A percentile compares a stretch with the other conserved stretches of the same genome.
phyloP scores from a whole-genome alignment of 1,140 invertebrate species.

The Bicyclus anynana region DNA sequence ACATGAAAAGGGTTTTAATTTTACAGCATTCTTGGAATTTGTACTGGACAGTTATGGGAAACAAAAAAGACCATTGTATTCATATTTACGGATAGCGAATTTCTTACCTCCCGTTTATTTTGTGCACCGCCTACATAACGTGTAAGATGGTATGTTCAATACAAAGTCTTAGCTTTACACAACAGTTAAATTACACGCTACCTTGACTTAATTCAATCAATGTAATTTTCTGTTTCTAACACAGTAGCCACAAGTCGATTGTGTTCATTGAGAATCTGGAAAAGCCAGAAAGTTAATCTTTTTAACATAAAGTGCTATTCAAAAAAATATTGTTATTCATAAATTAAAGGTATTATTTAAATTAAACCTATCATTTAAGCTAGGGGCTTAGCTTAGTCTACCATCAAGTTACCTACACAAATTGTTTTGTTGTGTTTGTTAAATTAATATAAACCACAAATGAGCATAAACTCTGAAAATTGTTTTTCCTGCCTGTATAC shows the following conservation, averaged over 20 bases:
- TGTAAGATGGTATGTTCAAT: background rate
- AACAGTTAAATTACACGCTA: conserved; percentile 24
- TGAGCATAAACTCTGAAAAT: too few species aligned
- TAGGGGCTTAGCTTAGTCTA: too few species aligned
- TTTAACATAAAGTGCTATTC: too few species aligned
- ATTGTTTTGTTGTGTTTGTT: too few species aligned
- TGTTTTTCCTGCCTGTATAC: too few species aligned
- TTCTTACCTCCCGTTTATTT: background rate
- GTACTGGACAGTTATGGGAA: conserved; percentile 27
- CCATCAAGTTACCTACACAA: too few species aligned
- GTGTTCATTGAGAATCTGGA: background rate
- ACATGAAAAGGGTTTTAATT: conserved; percentile 48
- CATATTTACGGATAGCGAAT: conserved; percentile 2
- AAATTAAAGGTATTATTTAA: too few species aligned
- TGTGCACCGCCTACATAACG: background rate
- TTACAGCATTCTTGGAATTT: conserved; percentile 40
- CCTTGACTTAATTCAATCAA: conserved; percentile 18
- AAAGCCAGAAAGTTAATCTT: background rate
- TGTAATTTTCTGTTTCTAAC: conserved; percentile 31
- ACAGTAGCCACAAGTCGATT: conserved; percentile 19
- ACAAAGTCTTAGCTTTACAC: background rate
- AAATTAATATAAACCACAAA: too few species aligned
- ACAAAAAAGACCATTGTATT: conserved; percentile 8
- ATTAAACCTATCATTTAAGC: too few species aligned
- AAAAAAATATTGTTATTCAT: too few species aligned